Percentiles rank a stretch among this genome's conserved stretches.
phyloP scores from a whole-genome alignment of 2,797 vertebrate genomes.

The Tapera naevia region DNA sequence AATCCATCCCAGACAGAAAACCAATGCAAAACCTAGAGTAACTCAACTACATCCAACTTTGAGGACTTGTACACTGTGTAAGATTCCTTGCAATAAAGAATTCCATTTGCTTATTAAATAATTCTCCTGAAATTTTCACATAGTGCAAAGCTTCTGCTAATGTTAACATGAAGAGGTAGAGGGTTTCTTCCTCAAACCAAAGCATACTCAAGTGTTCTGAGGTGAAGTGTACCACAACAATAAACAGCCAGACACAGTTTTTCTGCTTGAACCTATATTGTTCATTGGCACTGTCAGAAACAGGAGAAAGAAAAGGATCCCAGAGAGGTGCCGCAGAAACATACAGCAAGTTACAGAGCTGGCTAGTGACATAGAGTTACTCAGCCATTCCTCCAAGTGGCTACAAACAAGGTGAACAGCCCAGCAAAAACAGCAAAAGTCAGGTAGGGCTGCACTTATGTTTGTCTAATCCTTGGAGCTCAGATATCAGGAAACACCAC shows the following conservation, averaged over 20 bases:
- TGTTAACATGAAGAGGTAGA: neutral
- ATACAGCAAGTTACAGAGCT: accelerated
- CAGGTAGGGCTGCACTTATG: neutral
- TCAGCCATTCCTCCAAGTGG: neutral
- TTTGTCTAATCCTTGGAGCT: neutral
- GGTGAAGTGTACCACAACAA: accelerated
- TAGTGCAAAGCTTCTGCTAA: neutral
- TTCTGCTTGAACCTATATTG: neutral
- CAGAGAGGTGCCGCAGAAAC: neutral
- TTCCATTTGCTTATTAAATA: neutral
- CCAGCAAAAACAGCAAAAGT: neutral
- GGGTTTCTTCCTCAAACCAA: neutral
- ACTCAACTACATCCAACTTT: neutral
- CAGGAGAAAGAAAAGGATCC: neutral
- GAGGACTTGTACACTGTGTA: neutral
- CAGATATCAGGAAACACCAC: neutral
- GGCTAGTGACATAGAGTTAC: neutral
- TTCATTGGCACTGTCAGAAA: neutral
- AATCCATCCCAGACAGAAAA: neutral
- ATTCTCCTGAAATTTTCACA: neutral
- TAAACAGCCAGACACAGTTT: neutral
- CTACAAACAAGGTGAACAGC: neutral
- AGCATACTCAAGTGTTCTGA: neutral
- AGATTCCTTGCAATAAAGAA: neutral
- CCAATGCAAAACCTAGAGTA: neutral